A percentile compares a stretch with the other conserved stretches of the same genome.
Evolutionary conservation across 1,140 invertebrate species (phyloP).

Genomic region (Eriosoma lanigerum): DNA sequence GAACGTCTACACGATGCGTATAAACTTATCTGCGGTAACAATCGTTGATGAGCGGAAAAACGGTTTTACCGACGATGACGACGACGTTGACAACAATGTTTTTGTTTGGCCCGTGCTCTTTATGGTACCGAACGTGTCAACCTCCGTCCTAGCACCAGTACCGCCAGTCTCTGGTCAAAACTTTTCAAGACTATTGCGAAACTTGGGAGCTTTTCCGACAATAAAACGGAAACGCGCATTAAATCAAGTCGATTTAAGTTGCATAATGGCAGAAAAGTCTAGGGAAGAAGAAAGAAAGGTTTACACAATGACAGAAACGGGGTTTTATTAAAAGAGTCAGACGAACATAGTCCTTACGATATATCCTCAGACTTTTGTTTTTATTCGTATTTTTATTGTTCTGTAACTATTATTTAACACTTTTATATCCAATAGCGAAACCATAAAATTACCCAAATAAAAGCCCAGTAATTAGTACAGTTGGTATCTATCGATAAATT

Average conservation of each 20-base stretch:
- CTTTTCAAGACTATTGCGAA: conserved; percentile 22
- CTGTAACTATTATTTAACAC: neutral
- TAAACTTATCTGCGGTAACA: conserved; percentile 33
- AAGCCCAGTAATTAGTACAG: neutral
- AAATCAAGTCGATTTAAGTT: conserved; percentile 45
- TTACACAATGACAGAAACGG: conserved; percentile 17
- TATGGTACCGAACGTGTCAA: neutral
- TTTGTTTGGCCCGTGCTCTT: conserved; percentile 20
- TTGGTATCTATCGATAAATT: no score
- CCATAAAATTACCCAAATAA: neutral
- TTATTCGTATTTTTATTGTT: neutral
- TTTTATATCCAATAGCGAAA: neutral
- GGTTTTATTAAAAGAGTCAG: neutral
- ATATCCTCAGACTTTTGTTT: neutral
- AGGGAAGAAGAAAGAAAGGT: neutral
- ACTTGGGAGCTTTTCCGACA: conserved; percentile 18
- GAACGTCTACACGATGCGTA: conserved; percentile 4
- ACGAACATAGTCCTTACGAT: neutral
- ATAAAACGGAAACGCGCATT: conserved; percentile 44
- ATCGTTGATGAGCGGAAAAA: conserved; percentile 42
- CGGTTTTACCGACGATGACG: conserved; percentile 26
- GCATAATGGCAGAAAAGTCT: neutral
- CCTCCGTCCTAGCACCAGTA: neutral
- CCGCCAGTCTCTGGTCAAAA: neutral
- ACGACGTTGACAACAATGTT: conserved; percentile 35